Evolutionary conservation across 2,888 invertebrate species (phyloP), one percentile per base, ranked within the genome.

Genomic region (Seira ritae): DNA sequence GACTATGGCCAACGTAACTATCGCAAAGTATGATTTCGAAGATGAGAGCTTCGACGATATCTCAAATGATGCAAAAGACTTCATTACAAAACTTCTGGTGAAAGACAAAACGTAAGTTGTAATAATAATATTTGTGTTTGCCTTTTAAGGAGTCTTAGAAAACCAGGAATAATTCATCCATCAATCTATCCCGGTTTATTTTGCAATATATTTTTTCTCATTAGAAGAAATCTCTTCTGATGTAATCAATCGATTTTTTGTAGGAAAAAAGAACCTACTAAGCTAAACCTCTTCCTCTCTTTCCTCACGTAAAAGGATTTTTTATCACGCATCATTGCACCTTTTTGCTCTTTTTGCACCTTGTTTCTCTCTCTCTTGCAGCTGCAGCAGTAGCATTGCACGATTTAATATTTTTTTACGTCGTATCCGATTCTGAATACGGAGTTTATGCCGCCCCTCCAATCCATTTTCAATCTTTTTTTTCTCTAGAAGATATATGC

Each of bases 1-100:
- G 91, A 99, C 99, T 8, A 97, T 99, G 95, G 96, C 97, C n/a
- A 99, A 99, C 91, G 98, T 99, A 37, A 98, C 98, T 1, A 94
- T 97, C 89, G 97, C 97, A 70, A 97, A 97, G 91, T 99, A 97
- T 91, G 98, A 99, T 92, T 99, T 96, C 91, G 98, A 98, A 89
- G 98, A 98, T 91, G 98, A 98, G 91, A 96, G 97, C 81, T 99
- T 99, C 92, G 95, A 95, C 89, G 96, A 96, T 90, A 97, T 99
- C 89, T 97, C 98, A 0, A 95, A 95, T 31, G 96, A 96, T 89
- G 98, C 98, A 80, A 97, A 98, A 91, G 98, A 99, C 91, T 99
- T 99, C 92, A 98, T 99, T 89, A 93, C 93, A 86, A 96, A 95
- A 91, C 93, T 99, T 10, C 94, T 99, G 89, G 92, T 97, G 87